A percentile compares a stretch with the other conserved stretches of the same genome.
Evolutionary conservation across 2,797 vertebrate species (phyloP).

Genomic region (Acrossocheilus fasciatus): DNA sequence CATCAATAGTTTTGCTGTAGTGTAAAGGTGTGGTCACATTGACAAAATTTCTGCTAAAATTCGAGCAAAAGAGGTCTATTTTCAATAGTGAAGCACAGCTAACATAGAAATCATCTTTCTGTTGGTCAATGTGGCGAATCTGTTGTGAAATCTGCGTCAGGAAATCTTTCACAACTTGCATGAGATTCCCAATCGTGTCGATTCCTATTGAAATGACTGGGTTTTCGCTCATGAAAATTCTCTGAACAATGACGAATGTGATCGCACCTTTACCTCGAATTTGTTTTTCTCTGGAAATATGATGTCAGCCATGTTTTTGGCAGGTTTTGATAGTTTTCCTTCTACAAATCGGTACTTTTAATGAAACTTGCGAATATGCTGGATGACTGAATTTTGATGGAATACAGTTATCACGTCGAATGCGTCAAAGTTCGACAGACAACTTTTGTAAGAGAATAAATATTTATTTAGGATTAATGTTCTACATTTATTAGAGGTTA

Average conservation of each 20-base stretch:
- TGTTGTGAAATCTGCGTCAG: not conserved
- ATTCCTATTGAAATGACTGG: not conserved
- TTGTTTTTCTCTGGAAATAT: constrained; percentile 15
- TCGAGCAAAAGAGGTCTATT: not conserved
- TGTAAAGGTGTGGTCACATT: not conserved
- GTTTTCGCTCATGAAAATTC: not conserved
- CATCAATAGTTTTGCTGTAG: not conserved
- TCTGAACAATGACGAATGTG: not conserved
- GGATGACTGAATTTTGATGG: constrained; percentile 56
- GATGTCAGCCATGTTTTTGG: constrained; percentile 52
- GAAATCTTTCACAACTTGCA: too few species aligned
- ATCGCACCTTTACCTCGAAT: not conserved
- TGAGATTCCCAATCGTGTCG: too few species aligned
- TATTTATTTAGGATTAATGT: constrained; percentile 19
- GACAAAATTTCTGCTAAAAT: not conserved
- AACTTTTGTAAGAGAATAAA: constrained; percentile 4
- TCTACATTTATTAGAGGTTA: constrained; percentile 24
- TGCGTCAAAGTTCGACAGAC: not conserved
- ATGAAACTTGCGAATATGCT: constrained; percentile 49
- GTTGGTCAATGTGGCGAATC: not conserved
- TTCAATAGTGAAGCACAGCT: not conserved
- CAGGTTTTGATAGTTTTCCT: constrained; percentile 32
- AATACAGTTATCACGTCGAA: not conserved
- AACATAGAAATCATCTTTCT: not conserved
- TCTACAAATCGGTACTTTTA: constrained; percentile 44